Conservation (phyloP, 2,797 vertebrate species). For the Petrocephalus schoutedeni region DNA sequence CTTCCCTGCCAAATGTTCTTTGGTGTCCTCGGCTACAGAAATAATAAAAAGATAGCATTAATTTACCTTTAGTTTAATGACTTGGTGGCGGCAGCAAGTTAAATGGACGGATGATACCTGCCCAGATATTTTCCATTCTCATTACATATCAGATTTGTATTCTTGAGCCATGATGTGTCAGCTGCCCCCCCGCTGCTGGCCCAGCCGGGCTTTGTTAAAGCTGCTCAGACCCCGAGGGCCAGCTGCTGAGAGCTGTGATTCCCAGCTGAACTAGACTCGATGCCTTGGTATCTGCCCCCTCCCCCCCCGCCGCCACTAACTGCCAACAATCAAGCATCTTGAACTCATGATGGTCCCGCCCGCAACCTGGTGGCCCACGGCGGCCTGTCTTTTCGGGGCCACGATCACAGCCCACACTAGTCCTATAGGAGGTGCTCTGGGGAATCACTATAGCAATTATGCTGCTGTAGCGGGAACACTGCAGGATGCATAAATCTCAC, state of each 20-base stretch:
- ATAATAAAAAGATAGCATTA: not conserved
- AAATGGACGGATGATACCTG: not conserved
- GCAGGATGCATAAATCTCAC: not conserved
- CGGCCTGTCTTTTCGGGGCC: not conserved
- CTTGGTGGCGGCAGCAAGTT: not conserved
- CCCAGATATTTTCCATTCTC: not conserved
- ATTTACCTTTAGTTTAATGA: not conserved
- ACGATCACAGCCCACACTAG: not conserved
- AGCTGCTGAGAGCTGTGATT: not conserved
- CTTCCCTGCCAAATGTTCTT: not conserved
- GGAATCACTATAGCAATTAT: not conserved
- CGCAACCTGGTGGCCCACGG: not conserved
- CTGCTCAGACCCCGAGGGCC: not conserved
- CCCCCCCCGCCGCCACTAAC: not conserved
- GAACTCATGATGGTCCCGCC: not conserved
- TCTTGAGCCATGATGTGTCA: not conserved
- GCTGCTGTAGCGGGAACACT: not conserved
- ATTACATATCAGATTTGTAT: not conserved
- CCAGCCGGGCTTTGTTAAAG: not conserved
- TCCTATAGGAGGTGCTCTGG: not conserved
- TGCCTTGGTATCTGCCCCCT: not conserved
- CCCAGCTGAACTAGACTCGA: not conserved
- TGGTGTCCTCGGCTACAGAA: not conserved
- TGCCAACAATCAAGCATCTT: not conserved
- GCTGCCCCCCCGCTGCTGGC: not conserved